Percentiles rank a stretch among this genome's conserved stretches.
phyloP scores from a whole-genome alignment of 2,888 invertebrate genomes.

The Cephus nigrinus region DNA sequence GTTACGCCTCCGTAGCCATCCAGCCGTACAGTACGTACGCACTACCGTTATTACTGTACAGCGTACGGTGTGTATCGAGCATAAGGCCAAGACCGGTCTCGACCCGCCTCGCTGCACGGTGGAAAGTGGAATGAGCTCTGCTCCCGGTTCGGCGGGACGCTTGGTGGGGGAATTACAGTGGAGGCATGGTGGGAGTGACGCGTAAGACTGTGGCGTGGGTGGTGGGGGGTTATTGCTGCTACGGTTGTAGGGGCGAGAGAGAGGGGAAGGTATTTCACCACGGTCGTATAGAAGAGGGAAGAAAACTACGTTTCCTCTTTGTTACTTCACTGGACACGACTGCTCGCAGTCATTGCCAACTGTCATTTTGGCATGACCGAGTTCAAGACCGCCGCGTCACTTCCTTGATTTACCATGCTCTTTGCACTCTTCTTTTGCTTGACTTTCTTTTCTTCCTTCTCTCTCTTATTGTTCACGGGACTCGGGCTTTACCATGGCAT shows the following conservation, averaged over 20 bases:
- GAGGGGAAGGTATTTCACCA: background rate
- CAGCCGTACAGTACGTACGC: background rate
- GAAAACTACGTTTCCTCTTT: background rate
- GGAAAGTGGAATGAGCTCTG: background rate
- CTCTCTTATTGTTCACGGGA: background rate
- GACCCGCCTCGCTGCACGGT: background rate
- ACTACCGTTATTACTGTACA: background rate
- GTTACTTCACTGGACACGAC: background rate
- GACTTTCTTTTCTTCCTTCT: background rate
- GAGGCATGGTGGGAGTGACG: background rate
- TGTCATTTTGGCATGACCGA: constrained; percentile 15
- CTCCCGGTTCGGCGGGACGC: background rate
- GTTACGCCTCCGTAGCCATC: background rate
- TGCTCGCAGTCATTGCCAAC: constrained; percentile 13
- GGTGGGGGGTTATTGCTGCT: background rate
- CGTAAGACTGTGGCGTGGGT: background rate
- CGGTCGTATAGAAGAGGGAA: background rate
- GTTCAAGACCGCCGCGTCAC: background rate
- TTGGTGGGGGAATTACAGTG: background rate
- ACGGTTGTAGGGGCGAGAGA: fast-evolving
- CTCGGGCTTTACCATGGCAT: background rate
- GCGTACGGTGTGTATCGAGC: background rate
- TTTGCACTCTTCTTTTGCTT: background rate
- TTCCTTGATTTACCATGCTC: background rate
- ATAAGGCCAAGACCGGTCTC: background rate